Percentiles rank a stretch among this genome's conserved stretches.
Conservation (phyloP, 2,888 invertebrate species). For the Drosophila histrio region DNA sequence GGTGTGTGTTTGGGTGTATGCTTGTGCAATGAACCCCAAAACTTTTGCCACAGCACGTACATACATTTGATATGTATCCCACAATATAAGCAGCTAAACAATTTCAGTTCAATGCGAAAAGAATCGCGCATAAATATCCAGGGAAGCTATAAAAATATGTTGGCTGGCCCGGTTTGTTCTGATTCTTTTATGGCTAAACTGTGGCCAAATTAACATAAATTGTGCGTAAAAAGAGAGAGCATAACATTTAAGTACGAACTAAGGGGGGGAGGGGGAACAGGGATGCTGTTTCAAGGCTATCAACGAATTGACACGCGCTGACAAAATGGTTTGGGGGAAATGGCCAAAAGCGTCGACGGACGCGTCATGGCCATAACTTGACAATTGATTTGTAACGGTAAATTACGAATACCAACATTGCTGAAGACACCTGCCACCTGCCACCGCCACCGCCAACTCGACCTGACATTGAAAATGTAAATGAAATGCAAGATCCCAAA, state of each 20-base stretch:
- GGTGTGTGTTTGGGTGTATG: slow-evolving; percentile 5
- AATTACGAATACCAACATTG: slow-evolving; percentile 68
- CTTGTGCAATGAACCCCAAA: slow-evolving; percentile 58
- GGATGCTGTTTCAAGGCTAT: slow-evolving; percentile 37
- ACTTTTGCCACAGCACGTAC: slow-evolving; percentile 69
- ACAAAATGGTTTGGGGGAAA: background rate
- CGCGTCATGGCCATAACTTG: slow-evolving; percentile 53
- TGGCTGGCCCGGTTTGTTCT: slow-evolving; percentile 28
- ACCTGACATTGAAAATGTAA: slow-evolving; percentile 58
- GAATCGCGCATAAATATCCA: slow-evolving; percentile 69
- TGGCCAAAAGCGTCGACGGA: slow-evolving; percentile 6
- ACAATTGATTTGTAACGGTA: slow-evolving; percentile 77
- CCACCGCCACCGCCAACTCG: too few species aligned
- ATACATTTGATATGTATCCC: slow-evolving; percentile 42
- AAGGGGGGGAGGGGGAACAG: too few species aligned
- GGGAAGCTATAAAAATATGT: slow-evolving; percentile 64
- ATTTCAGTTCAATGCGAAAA: slow-evolving; percentile 66
- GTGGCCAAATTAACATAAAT: slow-evolving; percentile 69
- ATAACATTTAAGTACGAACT: slow-evolving; percentile 48
- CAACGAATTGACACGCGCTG: slow-evolving; percentile 41
- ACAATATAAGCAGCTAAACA: slow-evolving; percentile 51
- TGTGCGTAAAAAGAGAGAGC: slow-evolving; percentile 61
- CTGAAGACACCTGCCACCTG: background rate
- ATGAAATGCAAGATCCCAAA: slow-evolving; percentile 50
- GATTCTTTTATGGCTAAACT: slow-evolving; percentile 55